These are phyloP conservation scores for Stigmatopora nigra DNA, from an alignment of 2,113 vertebrate genomes.

Conservation along the genomic window DNA sequence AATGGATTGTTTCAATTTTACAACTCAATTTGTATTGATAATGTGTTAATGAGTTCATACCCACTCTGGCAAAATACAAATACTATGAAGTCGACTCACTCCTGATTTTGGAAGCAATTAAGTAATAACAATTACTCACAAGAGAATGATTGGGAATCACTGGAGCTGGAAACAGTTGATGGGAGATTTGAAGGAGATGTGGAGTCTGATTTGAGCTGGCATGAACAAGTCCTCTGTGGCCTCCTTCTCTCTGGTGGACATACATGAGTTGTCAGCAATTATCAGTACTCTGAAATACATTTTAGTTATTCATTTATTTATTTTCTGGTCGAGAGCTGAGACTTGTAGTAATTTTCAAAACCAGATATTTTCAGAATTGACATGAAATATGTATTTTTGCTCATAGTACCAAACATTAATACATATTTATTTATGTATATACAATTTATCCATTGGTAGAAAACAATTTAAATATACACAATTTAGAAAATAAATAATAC, in stretches of 20 bases:
- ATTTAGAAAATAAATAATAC: no score
- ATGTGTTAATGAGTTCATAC: background rate
- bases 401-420: no score
- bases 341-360: no score
- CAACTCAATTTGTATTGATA: background rate
- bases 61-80: no score
- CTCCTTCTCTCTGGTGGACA: background rate
- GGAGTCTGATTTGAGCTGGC: background rate
- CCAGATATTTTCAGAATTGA: no score
- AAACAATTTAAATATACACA: no score
- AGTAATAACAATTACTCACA: background rate
- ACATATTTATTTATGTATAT: no score
- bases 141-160: background rate
- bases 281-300: background rate
- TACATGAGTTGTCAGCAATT: background rate
- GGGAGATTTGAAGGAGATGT: background rate
- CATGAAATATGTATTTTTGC: no score
- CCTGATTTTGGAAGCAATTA: background rate
- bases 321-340: no score
- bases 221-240: background rate
- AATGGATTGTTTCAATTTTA: background rate
- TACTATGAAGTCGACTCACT: no score
- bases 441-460: no score
- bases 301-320: no score
- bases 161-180: background rate